phyloP scores from a whole-genome alignment of 2,113 vertebrate species.

The Vimba vimba region DNA sequence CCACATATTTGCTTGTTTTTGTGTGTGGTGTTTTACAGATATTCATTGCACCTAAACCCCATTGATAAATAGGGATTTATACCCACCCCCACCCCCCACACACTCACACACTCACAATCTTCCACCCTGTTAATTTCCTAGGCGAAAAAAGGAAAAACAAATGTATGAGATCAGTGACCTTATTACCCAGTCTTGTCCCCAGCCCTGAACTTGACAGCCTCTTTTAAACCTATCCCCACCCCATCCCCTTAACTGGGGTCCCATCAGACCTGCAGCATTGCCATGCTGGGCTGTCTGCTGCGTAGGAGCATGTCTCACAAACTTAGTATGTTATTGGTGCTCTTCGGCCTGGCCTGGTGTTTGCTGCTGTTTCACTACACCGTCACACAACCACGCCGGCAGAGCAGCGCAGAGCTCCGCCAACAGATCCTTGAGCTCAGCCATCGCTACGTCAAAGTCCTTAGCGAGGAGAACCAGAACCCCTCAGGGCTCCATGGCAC shows the following conservation, averaged over 20 bases:
- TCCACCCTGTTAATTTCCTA: not conserved
- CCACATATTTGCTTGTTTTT: not conserved
- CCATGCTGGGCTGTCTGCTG: slow-evolving; percentile 87
- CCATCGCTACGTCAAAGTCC: slow-evolving; percentile 91
- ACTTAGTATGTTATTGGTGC: slow-evolving; percentile 88
- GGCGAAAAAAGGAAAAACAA: not conserved
- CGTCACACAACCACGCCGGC: slow-evolving; percentile 88
- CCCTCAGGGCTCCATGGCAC: slow-evolving; percentile 82
- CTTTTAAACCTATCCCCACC: not conserved
- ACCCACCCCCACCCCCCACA: not conserved
- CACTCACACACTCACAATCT: not conserved
- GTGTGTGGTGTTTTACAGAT: slow-evolving; percentile 14
- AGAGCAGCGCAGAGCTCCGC: slow-evolving; percentile 90
- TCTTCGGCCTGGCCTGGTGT: slow-evolving; percentile 94
- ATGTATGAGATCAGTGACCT: not conserved
- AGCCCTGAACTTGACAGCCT: not conserved
- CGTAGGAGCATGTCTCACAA: slow-evolving; percentile 96
- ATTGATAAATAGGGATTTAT: not conserved
- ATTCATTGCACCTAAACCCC: not conserved
- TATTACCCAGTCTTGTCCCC: not conserved
- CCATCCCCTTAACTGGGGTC: slow-evolving; percentile 9
- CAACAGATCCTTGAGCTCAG: slow-evolving; percentile 96
- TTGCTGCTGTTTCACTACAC: slow-evolving; percentile 93
- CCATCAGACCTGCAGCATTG: not conserved
- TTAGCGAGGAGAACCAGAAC: slow-evolving; percentile 93